These are phyloP conservation scores for Antidorcas marsupialis DNA, from an alignment of 2,113 vertebrate species.

Conservation along the genomic window DNA sequence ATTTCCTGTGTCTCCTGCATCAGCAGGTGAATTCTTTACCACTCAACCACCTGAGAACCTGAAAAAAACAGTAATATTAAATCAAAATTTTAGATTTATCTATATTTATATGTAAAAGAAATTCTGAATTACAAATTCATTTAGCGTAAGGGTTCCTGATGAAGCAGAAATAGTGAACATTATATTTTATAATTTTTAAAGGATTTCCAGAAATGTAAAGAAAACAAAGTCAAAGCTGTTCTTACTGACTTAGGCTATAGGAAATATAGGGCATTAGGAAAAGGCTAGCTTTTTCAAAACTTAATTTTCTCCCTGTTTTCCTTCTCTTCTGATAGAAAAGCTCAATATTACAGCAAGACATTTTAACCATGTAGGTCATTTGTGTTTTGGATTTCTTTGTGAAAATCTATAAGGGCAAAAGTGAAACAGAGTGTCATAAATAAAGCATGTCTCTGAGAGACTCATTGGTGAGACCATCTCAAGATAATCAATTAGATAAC, in stretches of 20 bases:
- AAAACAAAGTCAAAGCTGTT: not conserved
- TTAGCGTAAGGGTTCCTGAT: not conserved
- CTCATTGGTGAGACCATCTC: not conserved
- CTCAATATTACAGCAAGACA: not conserved
- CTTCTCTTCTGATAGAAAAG: not conserved
- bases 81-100: not conserved
- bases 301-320: conserved; percentile 10
- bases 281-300: not conserved
- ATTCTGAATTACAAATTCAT: not conserved
- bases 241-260: not conserved
- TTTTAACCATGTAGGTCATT: conserved; percentile 25
- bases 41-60: not conserved
- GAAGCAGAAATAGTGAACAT: not conserved
- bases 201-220: not conserved
- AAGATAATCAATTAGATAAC: not conserved
- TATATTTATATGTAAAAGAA: not conserved
- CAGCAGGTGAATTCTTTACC: not conserved
- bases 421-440: not conserved
- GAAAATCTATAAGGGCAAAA: conserved; percentile 43
- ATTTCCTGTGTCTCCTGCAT: not conserved
- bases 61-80: not conserved
- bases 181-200: not conserved
- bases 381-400: conserved; percentile 37
- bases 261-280: not conserved
- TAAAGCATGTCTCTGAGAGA: not conserved